These are phyloP conservation scores for Phodopus roborovskii DNA, from an alignment of 2,113 vertebrate genomes.

Conservation along the genomic window DNA sequence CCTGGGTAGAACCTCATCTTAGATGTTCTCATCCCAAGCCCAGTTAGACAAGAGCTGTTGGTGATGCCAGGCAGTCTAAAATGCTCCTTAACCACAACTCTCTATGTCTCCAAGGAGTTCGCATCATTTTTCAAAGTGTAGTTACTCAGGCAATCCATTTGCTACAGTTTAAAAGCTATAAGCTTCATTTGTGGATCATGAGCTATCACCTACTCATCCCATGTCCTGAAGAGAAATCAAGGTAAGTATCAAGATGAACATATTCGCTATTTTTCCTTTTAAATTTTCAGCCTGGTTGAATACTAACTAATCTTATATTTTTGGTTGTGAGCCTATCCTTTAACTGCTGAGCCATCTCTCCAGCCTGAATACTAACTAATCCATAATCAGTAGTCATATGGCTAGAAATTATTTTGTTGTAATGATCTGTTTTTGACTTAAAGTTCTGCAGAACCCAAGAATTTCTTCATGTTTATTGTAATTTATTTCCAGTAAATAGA, in stretches of 20 bases:
- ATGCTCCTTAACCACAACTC: neutral
- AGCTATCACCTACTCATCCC: neutral
- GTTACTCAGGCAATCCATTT: neutral
- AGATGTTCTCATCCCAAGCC: neutral
- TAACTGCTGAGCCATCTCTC: too few species aligned
- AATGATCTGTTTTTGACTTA: neutral
- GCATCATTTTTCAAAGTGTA: neutral
- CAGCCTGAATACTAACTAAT: neutral
- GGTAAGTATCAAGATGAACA: neutral
- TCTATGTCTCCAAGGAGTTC: neutral
- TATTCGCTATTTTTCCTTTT: neutral
- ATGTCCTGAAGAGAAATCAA: neutral
- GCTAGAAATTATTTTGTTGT: neutral
- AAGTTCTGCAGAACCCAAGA: neutral
- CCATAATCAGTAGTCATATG: neutral
- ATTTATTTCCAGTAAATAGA: neutral
- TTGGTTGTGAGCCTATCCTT: too few species aligned
- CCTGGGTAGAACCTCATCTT: rapidly evolving
- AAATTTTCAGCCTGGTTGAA: neutral
- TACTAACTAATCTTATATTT: neutral
- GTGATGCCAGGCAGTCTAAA: neutral
- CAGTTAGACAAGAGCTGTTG: neutral
- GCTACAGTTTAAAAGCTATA: neutral
- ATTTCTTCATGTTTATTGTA: neutral
- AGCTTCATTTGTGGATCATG: neutral